Evolutionary conservation across 37 sponge, comb jelly and placozoan genomes (phyloP), one percentile per base, ranked within the genome.

Genomic region (Chondrilla cf. caribensis): DNA sequence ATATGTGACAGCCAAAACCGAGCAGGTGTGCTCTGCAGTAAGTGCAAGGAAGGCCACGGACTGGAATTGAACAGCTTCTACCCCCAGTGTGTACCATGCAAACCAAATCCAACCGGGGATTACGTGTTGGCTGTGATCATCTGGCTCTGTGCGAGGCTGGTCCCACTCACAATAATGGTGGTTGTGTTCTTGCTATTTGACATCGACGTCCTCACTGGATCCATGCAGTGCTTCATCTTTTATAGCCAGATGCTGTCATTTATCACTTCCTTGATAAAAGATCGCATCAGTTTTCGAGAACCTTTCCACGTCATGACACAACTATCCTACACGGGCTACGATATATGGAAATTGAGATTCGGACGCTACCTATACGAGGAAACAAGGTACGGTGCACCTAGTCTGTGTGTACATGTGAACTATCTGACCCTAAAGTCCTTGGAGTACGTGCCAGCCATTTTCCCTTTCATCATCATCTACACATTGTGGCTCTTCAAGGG

Each of bases 141-240:
- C 25, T 73, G 76, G 76, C 2, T 38, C 9, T 2, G 7, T 40
- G 14, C 76, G 9, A 37, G 76, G 40, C 9, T 73, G 7, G 41
- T 42, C 9, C 76, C 76, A 38, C 2, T 73, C 25, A 39, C 41
- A 37, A 24, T 40, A 4, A 38, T 73, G 76, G 41, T 73, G 19
- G 24, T 38, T 41, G 44, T 73, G 44, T 73, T 73, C 44, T 37
- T 73, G 25, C 41, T 73, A n/a, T 73, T 73, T 39, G 76, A 73
- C 76, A 73, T 73, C 6, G 76, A 73, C 25, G 24, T 73, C 18
- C 76, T 73, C 21, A 73, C 76, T 2, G 44, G 76, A 22, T 73
- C 76, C 43, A 39, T 73, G 44, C 76, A 73, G 41, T 36, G 76
- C 76, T 73, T 73, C 44, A 73, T 73, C 76, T 73, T 73, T 43